Evolutionary conservation across 2,888 invertebrate genomes (phyloP), one percentile per base, ranked within the genome.

Genomic region (Rhopalosiphum nymphaeae): DNA sequence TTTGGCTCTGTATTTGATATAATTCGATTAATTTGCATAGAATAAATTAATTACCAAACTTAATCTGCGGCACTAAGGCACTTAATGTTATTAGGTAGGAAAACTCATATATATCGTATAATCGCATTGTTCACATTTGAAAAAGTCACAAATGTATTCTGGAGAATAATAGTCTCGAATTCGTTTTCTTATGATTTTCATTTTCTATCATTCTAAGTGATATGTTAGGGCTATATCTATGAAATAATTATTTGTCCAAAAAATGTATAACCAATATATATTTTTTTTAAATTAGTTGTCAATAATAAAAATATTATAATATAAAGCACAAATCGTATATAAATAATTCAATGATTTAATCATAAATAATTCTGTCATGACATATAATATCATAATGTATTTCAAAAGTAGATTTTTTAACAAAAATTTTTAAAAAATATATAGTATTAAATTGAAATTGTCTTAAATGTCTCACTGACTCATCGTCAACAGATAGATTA

Each of bases 1-100:
- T 46, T 90, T 46, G 46, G n/a, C 61, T n/a, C 89, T 46, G n/a
- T 46, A 9, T 78, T 78, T 78, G 78, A 78, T 26, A 67, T 29
- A 90, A 90, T 90, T 90, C 61, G 21, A 90, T 90, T 90, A 90
- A 25, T 61, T 46, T n/a, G 61, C 46, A 4, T n/a, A 10, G 21
- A 21, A 36, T 36, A 53, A 53, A 88, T 88, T 88, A 67, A 46
- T n/a, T 44, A n/a, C 9, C 44, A 46, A 61, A 61, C 44, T 29
- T 89, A 61, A 89, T 89, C 21, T 21, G 4, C 21, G 1, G 11
- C 21, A 46, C 44, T 44, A n/a, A 67, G 29, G 49, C 57, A 89
- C 89, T 57, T 44, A 21, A 16, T 61, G 61, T 89, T 89, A 57
- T 61, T 61, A 42, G 42, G 42, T 13, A 29, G n/a, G 87, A n/a